Evolutionary conservation across 37 sponge, comb jelly and placozoan genomes (phyloP), one percentile per base, ranked within the genome.

Genomic region (Axinella damicornis): DNA sequence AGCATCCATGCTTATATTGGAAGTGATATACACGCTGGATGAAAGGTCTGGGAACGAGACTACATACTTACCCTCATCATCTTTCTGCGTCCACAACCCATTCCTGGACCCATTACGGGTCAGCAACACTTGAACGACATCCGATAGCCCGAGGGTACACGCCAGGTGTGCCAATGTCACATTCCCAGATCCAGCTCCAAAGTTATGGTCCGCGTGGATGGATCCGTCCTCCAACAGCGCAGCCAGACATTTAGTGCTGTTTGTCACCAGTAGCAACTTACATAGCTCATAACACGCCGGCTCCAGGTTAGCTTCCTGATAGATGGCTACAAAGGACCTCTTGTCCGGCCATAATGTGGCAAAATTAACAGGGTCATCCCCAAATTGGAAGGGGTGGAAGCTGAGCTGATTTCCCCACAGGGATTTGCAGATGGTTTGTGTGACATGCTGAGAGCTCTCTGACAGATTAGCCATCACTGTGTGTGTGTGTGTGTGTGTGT

Each of bases 331-430:
- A 16, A 91, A 41, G 57, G 21, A 36, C 12, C 15, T 27, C 19
- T 69, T 56, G 36, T 70, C 73, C 12, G 91, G 82, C 81, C 80
- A 85, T 36, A 91, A 65, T 2, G 81, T 55, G 54, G 80, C 4
- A 53, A 91, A 91, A 2, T 17, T 18, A 0, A 91, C 36, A 21
- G 61, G 76, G 14, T 55, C 35, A 21, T 74, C 64, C 31, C 71
- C 77, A 30, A 9, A 37, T 11, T 33, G n/a, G 71, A 62, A 80
- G 19, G 81, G 70, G 55, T 63, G 63, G 57, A 69, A 79, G 62
- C 57, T 79, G 27, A 91, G 69, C 55, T 76, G 25, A 53, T 65
- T 68, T 22, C 91, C 91, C 91, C 91, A 91, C 30, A 85, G 75
- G 14, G 75, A 57, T 46, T 76, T 76, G 59, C 73, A 86, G 17